Base-by-base conservation (phyloP, 1,140 invertebrate species). In the Meloidogyne hapla region DNA sequence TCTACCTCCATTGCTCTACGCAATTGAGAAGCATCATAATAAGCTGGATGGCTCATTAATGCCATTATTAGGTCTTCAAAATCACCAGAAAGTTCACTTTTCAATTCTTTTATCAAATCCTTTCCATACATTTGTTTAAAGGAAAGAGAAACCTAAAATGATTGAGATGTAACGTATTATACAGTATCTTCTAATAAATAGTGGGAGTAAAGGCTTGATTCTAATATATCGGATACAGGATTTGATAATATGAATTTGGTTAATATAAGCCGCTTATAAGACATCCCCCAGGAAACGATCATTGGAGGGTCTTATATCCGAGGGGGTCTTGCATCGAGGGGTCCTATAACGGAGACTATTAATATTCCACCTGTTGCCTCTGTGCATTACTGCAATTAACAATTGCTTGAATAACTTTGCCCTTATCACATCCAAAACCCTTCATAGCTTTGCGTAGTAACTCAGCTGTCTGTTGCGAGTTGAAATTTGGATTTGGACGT, bases 111-210 rank as follows among this genome's bases (percentile, higher is more conserved):
- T 42, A 94, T 91, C 67, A 97, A 89, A 88, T 96, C 94, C 88
- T 95, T 96, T 87, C 95, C 95, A 88, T 93, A 98, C 83, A 93
- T 91, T 65, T 93, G 94, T 89, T 98, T 97, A 88, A 94, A 99
- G 0, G 92, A 91, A 83, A 92, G 91, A 12, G 92, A 91, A 33
- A 72, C 70, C 70, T 72, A n/a, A n/a, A n/a, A n/a, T n/a, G n/a
- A n/a, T n/a, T n/a, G n/a, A n/a, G n/a, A n/a, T n/a, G n/a, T n/a
- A n/a, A n/a, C n/a, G n/a, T n/a, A n/a, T n/a, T n/a, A n/a, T n/a
- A n/a, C n/a, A n/a, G n/a, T n/a, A n/a, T n/a, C n/a, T n/a, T n/a
- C n/a, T n/a, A n/a, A n/a, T n/a, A n/a, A n/a, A n/a, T n/a, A n/a
- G n/a, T n/a, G n/a, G n/a, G n/a, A n/a, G n/a, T n/a, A n/a, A n/a